Percentiles rank a stretch among this genome's conserved stretches.
These are phyloP conservation scores for Luffia ferchaultella DNA, from an alignment of 2,888 invertebrate genomes.

Conservation along the genomic window DNA sequence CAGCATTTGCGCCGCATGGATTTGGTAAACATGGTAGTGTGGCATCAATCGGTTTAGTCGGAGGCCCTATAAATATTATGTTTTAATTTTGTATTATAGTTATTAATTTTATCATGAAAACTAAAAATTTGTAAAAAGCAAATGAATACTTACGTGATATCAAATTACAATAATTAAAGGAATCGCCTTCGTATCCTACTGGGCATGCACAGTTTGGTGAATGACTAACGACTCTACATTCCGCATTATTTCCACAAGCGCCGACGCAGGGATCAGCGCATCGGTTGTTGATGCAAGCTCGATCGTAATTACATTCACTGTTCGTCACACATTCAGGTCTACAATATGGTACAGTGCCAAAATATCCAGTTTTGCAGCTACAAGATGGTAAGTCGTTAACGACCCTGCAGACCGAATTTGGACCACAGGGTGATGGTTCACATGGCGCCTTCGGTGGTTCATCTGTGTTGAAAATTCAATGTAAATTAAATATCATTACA, in stretches of 20 bases:
- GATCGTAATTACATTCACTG: constrained; percentile 78
- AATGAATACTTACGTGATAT: background rate
- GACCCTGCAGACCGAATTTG: constrained; percentile 74
- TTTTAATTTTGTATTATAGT: no score
- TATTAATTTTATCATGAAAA: constrained; percentile 1
- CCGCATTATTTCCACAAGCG: constrained; percentile 78
- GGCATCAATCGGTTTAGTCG: constrained; percentile 17
- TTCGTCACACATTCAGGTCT: constrained; percentile 85
- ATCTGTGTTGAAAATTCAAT: constrained; percentile 26
- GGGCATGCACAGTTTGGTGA: constrained; percentile 86
- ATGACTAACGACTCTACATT: constrained; percentile 84
- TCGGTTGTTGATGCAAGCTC: constrained; percentile 80
- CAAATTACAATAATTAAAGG: constrained; percentile 72
- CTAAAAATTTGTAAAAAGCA: background rate
- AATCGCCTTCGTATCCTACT: constrained; percentile 75
- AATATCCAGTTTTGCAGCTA: constrained; percentile 75
- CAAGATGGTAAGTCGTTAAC: constrained; percentile 69
- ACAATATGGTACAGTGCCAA: constrained; percentile 79
- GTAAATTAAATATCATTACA: no score
- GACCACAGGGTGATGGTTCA: constrained; percentile 80
- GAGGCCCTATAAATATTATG: no score
- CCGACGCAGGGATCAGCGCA: constrained; percentile 84
- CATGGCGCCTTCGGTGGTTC: constrained; percentile 58
- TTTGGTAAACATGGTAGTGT: constrained; percentile 64
- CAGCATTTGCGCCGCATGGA: constrained; percentile 73